phyloP scores from a whole-genome alignment of 2,888 invertebrate genomes.

The Embidobia sp. region DNA sequence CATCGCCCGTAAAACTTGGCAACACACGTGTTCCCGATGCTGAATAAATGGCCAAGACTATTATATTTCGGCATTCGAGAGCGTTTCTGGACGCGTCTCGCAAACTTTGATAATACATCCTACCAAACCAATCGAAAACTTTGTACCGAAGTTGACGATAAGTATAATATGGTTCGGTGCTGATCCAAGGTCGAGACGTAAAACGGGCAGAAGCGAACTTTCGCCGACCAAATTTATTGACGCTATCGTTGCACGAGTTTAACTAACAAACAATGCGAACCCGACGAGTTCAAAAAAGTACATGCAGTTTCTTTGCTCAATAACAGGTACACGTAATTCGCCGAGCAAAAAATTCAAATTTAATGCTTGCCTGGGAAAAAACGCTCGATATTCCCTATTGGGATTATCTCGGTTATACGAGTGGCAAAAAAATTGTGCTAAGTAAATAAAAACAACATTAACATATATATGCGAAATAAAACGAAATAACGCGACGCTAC shows the following conservation, averaged over 20 bases:
- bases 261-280: constrained; percentile 14
- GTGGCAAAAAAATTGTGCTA: too few relatives aligned
- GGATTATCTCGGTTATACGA: too few relatives aligned
- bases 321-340: too few relatives aligned
- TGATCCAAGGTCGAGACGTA: constrained; percentile 46
- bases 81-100: constrained; percentile 57
- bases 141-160: constrained; percentile 53
- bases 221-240: constrained; percentile 30
- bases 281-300: neutral
- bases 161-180: constrained; percentile 65
- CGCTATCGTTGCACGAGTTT: constrained; percentile 2
- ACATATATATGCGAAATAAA: too few relatives aligned
- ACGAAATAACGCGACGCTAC: too few relatives aligned
- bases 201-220: constrained; percentile 24
- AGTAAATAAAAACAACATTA: too few relatives aligned
- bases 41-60: constrained; percentile 77
- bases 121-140: constrained; percentile 68
- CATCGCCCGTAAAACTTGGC: constrained; percentile 77
- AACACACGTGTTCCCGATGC: constrained; percentile 73
- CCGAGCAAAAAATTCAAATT: too few relatives aligned
- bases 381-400: too few relatives aligned
- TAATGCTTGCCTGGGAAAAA: too few relatives aligned
- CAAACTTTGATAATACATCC: constrained; percentile 76
- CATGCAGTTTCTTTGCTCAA: too few relatives aligned
- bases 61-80: constrained; percentile 69